phyloP scores from a whole-genome alignment of 2,888 invertebrate species.

The Eupeodes latifasciatus region DNA sequence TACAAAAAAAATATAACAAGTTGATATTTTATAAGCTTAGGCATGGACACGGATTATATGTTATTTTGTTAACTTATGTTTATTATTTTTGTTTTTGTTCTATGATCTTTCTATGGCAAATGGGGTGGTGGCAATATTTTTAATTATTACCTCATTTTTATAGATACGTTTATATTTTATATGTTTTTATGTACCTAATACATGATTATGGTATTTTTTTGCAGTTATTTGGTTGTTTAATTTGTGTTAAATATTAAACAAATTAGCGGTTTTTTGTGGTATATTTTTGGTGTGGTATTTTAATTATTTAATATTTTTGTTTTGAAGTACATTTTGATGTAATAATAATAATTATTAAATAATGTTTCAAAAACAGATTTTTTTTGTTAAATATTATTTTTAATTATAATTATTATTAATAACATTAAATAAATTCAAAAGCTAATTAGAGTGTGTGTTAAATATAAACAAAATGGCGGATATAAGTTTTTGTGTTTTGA shows the following conservation, averaged over 20 bases:
- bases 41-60: neutral
- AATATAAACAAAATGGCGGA: too few species aligned
- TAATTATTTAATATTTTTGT: neutral
- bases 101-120: neutral
- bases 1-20: neutral
- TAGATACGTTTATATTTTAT: neutral
- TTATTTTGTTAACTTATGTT: slow-evolving; percentile 3
- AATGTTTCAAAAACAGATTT: too few species aligned
- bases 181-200: neutral
- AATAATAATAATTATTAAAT: too few species aligned
- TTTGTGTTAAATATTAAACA: slow-evolving; percentile 22
- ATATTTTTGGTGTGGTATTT: slow-evolving; percentile 2
- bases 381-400: too few species aligned
- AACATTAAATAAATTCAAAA: too few species aligned
- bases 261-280: slow-evolving; percentile 9
- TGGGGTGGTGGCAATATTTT: too few species aligned
- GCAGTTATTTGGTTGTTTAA: slow-evolving; percentile 5
- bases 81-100: neutral
- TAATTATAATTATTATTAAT: too few species aligned
- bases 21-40: neutral
- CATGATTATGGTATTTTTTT: neutral
- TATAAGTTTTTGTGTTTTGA: too few species aligned
- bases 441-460: too few species aligned
- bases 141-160: neutral
- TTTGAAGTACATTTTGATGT: neutral